Evolutionary conservation across 1,140 invertebrate genomes (phyloP).

Genomic region (Holcopasites calliopsidis): DNA sequence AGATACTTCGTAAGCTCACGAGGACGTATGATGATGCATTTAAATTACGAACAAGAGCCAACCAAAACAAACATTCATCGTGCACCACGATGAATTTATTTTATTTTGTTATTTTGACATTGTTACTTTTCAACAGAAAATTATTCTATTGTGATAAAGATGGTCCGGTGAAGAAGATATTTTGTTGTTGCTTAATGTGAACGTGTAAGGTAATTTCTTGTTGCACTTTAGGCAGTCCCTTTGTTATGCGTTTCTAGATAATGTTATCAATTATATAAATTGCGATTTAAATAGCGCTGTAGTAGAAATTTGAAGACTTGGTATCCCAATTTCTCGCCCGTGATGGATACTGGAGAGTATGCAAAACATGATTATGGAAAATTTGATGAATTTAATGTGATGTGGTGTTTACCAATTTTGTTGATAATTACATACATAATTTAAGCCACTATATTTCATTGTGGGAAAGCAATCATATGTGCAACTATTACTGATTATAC

Average conservation of each 20-base stretch:
- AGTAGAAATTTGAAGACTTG: not conserved
- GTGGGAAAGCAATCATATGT: not conserved
- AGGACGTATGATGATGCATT: not conserved
- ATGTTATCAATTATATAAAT: too few relatives aligned
- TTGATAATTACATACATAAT: slow-evolving; percentile 2
- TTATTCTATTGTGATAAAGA: not conserved
- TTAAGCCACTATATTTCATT: not conserved
- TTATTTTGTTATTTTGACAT: not conserved
- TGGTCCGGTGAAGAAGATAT: too few relatives aligned
- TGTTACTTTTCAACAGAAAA: not conserved
- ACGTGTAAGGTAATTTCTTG: too few relatives aligned
- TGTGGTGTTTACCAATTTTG: not conserved
- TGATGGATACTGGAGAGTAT: not conserved
- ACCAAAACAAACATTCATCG: not conserved
- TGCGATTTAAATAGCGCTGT: not conserved
- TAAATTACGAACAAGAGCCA: not conserved
- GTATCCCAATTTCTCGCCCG: not conserved
- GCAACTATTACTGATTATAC: not conserved
- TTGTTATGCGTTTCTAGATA: too few relatives aligned
- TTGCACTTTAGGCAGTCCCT: too few relatives aligned
- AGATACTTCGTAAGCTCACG: too few relatives aligned
- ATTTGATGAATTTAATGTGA: slow-evolving; percentile 5
- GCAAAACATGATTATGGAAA: slow-evolving; percentile 10
- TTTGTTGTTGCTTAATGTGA: too few relatives aligned
- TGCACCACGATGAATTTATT: not conserved